Percentiles rank a stretch among this genome's conserved stretches.
Evolutionary conservation across 1,140 invertebrate genomes (phyloP).

Genomic region (Tetragonula clypearis): DNA sequence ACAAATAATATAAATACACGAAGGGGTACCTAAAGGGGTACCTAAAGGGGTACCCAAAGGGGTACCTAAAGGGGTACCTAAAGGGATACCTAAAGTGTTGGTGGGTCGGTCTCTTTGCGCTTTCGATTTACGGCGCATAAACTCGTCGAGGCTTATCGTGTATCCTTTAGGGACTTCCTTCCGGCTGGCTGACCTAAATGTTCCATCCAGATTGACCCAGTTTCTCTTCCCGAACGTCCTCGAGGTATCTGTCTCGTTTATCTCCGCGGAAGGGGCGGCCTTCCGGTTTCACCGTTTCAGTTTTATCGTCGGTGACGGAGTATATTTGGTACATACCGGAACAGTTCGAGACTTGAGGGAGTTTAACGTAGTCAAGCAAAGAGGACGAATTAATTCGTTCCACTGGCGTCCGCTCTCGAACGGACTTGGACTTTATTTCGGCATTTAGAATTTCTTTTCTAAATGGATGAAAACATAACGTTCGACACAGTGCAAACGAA

Average conservation of each 20-base stretch:
- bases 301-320: neutral
- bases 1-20: neutral
- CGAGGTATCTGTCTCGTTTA: constrained; percentile 3
- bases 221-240: neutral
- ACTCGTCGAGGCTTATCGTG: neutral
- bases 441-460: too few species aligned
- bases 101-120: neutral
- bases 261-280: neutral
- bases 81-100: neutral
- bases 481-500: too few species aligned
- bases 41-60: neutral
- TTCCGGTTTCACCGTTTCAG: neutral
- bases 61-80: neutral
- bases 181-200: constrained; percentile 13
- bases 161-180: neutral
- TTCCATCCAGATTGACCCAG: neutral
- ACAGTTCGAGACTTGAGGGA: neutral
- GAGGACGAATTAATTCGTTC: neutral
- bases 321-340: too few species aligned
- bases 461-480: too few species aligned
- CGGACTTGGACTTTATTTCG: too few species aligned
- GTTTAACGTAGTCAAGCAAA: neutral
- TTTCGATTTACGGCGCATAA: neutral
- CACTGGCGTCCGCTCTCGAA: neutral
- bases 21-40: neutral